A percentile compares a stretch with the other conserved stretches of the same genome.
These are phyloP conservation scores for Orestias chungarensis DNA, from an alignment of 2,797 vertebrate genomes.

Conservation along the genomic window DNA sequence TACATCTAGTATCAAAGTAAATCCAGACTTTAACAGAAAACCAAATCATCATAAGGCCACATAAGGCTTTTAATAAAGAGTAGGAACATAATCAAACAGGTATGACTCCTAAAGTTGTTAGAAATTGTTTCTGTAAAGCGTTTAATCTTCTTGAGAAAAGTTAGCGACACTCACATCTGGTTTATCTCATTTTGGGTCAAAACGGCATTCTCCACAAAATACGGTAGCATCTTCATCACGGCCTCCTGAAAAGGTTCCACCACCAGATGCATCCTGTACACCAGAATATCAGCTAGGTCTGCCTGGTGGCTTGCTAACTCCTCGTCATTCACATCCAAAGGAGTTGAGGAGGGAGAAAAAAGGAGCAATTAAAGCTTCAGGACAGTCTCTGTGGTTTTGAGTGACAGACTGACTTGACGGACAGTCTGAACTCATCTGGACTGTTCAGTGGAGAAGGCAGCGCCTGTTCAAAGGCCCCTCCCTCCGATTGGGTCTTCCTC, in stretches of 20 bases:
- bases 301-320: slow-evolving; percentile 28
- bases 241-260: slow-evolving; percentile 72
- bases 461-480: slow-evolving; percentile 61
- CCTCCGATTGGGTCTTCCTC: slow-evolving; percentile 47
- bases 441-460: slow-evolving; percentile 44
- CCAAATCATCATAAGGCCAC: slow-evolving; percentile 17
- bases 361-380: slow-evolving; percentile 12
- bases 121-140: not conserved
- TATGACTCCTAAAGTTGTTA: slow-evolving; percentile 9
- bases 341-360: slow-evolving; percentile 8
- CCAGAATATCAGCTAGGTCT: slow-evolving; percentile 21
- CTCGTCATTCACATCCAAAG: slow-evolving; percentile 47
- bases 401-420: slow-evolving; percentile 59
- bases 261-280: slow-evolving; percentile 80
- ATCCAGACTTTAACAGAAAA: slow-evolving; percentile 43
- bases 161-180: slow-evolving; percentile 78
- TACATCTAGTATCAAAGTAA: slow-evolving; percentile 66
- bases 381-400: slow-evolving; percentile 26
- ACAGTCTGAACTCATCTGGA: slow-evolving; percentile 56
- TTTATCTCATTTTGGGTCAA: slow-evolving; percentile 82
- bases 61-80: slow-evolving; percentile 26
- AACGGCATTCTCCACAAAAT: slow-evolving; percentile 81
- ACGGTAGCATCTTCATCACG: slow-evolving; percentile 82
- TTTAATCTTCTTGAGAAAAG: slow-evolving; percentile 5
- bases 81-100: not conserved